These are phyloP conservation scores for Amphipoea oculea DNA, from an alignment of 2,888 invertebrate genomes.

Conservation along the genomic window DNA sequence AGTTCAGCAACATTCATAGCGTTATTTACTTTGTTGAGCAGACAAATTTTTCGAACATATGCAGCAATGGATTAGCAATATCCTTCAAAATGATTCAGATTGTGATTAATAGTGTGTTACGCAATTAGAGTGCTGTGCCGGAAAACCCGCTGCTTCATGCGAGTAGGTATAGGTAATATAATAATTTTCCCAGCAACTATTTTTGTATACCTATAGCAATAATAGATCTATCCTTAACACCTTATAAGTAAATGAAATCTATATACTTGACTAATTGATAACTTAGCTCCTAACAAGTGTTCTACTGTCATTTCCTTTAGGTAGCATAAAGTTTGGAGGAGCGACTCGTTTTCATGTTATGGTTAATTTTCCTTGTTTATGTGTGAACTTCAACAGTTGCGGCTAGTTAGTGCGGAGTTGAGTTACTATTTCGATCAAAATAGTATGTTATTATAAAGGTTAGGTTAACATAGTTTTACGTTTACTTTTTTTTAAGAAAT, in stretches of 20 bases:
- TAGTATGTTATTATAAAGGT: slow-evolving; percentile 3
- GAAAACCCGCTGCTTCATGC: neutral
- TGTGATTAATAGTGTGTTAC: no score
- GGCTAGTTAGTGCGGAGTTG: slow-evolving; percentile 54
- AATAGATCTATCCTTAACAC: neutral
- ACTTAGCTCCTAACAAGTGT: slow-evolving; percentile 8
- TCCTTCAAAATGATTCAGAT: no score
- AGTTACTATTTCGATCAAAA: slow-evolving; percentile 42
- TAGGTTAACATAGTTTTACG: neutral
- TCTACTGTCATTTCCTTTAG: slow-evolving; percentile 24
- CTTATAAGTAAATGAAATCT: neutral
- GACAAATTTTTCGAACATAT: no score
- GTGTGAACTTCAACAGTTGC: slow-evolving; percentile 77
- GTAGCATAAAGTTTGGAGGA: slow-evolving; percentile 67
- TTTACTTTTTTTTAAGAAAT: neutral
- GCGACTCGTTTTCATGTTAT: slow-evolving; percentile 78
- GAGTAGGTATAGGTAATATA: neutral
- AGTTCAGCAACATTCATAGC: no score
- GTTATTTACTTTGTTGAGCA: no score
- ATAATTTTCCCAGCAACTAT: neutral
- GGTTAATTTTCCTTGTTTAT: slow-evolving; percentile 81
- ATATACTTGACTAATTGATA: neutral
- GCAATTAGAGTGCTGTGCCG: no score
- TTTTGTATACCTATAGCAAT: neutral
- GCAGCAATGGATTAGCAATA: no score